Base-by-base conservation (phyloP, 2,113 vertebrate species). In the Cryptomyrus ogoouensis region DNA sequence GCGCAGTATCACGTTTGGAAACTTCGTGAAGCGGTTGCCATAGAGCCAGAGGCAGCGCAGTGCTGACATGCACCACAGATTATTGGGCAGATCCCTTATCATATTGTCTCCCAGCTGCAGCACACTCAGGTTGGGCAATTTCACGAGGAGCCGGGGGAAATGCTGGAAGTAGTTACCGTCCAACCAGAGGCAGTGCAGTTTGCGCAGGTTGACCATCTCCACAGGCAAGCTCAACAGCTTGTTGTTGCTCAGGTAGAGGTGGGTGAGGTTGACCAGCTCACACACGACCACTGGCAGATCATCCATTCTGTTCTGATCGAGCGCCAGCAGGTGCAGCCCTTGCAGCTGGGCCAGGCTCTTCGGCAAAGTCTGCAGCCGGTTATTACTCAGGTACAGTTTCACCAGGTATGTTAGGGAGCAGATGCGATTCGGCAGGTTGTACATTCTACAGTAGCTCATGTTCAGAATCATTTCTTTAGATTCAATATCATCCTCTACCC, bases 61-160 rank as follows among this genome's bases (percentile, higher is more conserved):
- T 1, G 95, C 94, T 24, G 93, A 95, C 98, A 99, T 98, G 92
- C 95, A 94, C 9, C 89, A 90, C 92, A 99, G 92, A 70, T 96
- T 96, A 1, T 94, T 83, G 0, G 98, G 98, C 92, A 99, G 96
- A 0, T 92, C 92, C 58, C 95, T 94, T 89, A 99, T 90, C 3
- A 97, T 96, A 94, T 99, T 99, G 95, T 99, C 97, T 0, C 98
- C 98, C 47, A 99, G 94, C 93, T 99, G 98, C 1, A 99, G 94
- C 49, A 97, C 98, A 91, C 95, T 97, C 52, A 99, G 95, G 49
- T 96, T 93, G 56, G 96, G 97, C 56, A 99, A 95, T 91, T 96
- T 94, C 42, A 98, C 97, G 35, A 99, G 96, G 92, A 95, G 95
- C 0, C 92, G 93, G 83, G 98, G 98, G 91, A 99, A 99, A n/a